Evolutionary conservation across 1,140 invertebrate species (phyloP).

Genomic region (Drosophila ironensis): DNA sequence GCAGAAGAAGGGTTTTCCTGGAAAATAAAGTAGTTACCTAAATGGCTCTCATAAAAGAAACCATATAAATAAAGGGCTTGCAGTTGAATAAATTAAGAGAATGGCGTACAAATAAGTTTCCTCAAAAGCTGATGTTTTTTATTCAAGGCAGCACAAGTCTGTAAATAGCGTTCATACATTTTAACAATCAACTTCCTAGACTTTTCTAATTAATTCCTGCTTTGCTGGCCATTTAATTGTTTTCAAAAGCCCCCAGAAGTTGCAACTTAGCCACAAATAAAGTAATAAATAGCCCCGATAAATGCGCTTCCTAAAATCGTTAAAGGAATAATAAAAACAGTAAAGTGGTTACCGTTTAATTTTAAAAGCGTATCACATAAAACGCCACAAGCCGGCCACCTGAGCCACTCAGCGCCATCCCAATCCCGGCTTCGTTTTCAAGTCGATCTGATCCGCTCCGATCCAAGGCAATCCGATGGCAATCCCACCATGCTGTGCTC

Average conservation of each 20-base stretch:
- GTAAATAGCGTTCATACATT: too few relatives aligned
- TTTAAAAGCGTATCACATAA: conserved; percentile 43
- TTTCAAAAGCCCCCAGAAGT: too few relatives aligned
- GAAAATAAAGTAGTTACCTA: too few relatives aligned
- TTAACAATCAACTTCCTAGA: too few relatives aligned
- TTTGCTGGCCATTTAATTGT: neutral
- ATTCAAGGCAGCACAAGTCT: too few relatives aligned
- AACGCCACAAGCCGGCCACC: conserved; percentile 19
- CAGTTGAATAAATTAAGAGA: too few relatives aligned
- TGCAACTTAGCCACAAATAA: neutral
- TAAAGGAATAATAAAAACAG: conserved; percentile 52
- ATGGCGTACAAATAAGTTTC: too few relatives aligned
- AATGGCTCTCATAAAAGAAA: too few relatives aligned
- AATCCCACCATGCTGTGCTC: conserved; percentile 16
- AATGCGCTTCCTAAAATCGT: conserved; percentile 19
- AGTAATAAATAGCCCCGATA: conserved; percentile 1
- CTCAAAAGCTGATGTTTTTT: too few relatives aligned
- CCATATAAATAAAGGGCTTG: too few relatives aligned
- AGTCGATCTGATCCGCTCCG: neutral
- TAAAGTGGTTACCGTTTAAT: conserved; percentile 60
- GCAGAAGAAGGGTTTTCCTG: too few relatives aligned
- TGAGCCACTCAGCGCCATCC: conserved; percentile 25
- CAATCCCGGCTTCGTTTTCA: conserved; percentile 6
- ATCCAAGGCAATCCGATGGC: neutral
- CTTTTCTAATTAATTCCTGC: too few relatives aligned